Base-by-base conservation (phyloP, 2,888 invertebrate genomes). In the Cheilosia vulpina region DNA sequence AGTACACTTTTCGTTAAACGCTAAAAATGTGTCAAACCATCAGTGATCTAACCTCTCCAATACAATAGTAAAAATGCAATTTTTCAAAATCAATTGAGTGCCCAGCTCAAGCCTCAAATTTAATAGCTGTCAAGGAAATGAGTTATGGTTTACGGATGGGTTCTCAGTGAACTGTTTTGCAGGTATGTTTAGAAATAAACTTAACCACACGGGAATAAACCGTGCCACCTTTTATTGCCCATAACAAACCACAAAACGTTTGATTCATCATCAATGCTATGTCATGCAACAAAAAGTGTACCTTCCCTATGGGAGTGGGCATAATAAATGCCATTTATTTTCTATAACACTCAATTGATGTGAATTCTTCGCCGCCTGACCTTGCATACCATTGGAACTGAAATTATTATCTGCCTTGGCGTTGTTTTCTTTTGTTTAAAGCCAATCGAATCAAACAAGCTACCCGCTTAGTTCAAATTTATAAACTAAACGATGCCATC, bases 391-490 rank as follows among this genome's bases (percentile, higher is more conserved):
- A 21, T 41, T 13, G 43, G 17, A 27, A 66, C 53, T 52, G 13
- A 3, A 65, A 43, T 43, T 43, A 43, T 43, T 43, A 19, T 1
- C 53, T 27, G 19, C 5, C 45, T 55, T 17, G 19, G 27, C 11
- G 65, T 53, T 65, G 38, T 65, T 65, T 41, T n/a, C 17, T 41
- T 38, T 65, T 65, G 63, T 65, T 65, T 21, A 38, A 50, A 19
- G 31, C 15, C 24, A 65, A 50, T 65, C 13, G 34, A 52, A 27
- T 19, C 21, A 19, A 15, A 6, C 2, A 19, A 43, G 43, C 15
- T 27, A n/a, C 53, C 43, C 15, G n/a, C 6, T 41, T 34, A 24
- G 52, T 24, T 21, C 31, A 0, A 24, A 34, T 13, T 19, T 9
- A 38, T n/a, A 52, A 34, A 60, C 0, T 45, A 27, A 65, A 65